Evolutionary conservation across 2,113 vertebrate species (phyloP).

Genomic region (Syngnathoides biaculeatus): DNA sequence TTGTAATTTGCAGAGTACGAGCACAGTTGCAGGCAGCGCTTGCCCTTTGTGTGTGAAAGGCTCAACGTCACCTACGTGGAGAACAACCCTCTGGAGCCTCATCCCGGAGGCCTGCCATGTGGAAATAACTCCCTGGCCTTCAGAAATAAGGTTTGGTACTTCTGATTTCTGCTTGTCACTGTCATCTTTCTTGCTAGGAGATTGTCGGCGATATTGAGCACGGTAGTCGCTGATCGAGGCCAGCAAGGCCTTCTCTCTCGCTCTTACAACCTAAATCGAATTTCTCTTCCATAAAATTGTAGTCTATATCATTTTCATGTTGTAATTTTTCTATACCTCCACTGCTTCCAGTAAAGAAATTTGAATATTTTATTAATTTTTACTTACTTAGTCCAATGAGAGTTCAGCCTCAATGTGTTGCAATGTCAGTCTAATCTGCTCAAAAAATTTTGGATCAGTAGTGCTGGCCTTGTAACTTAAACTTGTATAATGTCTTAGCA

Average conservation of each 20-base stretch:
- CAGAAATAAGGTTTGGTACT: conserved; percentile 82
- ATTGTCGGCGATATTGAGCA: background rate
- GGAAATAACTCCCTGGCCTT: conserved; percentile 68
- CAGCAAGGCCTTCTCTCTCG: no score
- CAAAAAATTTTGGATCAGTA: no score
- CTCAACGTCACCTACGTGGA: conserved; percentile 82
- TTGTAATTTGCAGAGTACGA: conserved; percentile 35
- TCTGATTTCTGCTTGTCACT: background rate
- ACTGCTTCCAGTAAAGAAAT: no score
- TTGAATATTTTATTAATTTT: no score
- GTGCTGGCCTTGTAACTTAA: no score
- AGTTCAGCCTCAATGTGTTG: no score
- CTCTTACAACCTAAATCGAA: background rate
- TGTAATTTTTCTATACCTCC: no score
- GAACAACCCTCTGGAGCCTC: conserved; percentile 68
- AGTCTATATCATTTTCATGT: background rate
- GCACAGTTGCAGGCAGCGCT: conserved; percentile 35
- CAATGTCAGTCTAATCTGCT: no score
- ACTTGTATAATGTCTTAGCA: no score
- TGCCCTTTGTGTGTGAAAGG: conserved; percentile 88
- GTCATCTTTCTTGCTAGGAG: background rate
- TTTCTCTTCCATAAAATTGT: background rate
- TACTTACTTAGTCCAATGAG: no score
- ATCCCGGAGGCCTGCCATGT: conserved; percentile 68
- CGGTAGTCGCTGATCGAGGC: background rate